These are phyloP conservation scores for Hirtodrosophila confusa DNA, from an alignment of 2,888 invertebrate species.

Conservation along the genomic window DNA sequence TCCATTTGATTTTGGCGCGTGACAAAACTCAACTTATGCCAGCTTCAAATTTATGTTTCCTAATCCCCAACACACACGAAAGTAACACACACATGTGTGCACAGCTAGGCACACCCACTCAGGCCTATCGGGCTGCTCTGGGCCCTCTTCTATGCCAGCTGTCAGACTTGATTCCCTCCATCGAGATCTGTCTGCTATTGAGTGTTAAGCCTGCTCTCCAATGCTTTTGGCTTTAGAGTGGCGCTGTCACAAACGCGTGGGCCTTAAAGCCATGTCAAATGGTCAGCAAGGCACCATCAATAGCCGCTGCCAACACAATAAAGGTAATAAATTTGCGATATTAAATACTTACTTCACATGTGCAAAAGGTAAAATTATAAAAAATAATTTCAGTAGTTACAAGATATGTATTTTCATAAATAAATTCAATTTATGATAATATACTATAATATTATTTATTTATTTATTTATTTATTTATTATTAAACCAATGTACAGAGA, in stretches of 20 bases:
- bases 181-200: conserved; percentile 40
- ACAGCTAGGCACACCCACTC: not conserved
- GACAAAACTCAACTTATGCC: conserved; percentile 75
- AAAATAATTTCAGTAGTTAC: too few relatives aligned
- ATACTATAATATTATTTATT: too few relatives aligned
- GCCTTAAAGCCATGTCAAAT: conserved; percentile 45
- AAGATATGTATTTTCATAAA: too few relatives aligned
- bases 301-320: too few relatives aligned
- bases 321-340: too few relatives aligned
- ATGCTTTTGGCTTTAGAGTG: conserved; percentile 57
- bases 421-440: too few relatives aligned
- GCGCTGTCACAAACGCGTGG: conserved; percentile 56
- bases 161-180: conserved; percentile 7
- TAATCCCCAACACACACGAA: conserved; percentile 52
- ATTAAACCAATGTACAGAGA: too few relatives aligned
- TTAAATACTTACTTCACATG: too few relatives aligned
- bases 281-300: conserved; percentile 45
- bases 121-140: conserved; percentile 21
- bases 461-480: too few relatives aligned
- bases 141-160: not conserved
- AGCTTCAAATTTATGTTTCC: conserved; percentile 61
- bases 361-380: too few relatives aligned
- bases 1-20: conserved; percentile 49
- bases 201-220: conserved; percentile 61
- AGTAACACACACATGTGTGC: conserved; percentile 7